Conservation (phyloP, 2,888 invertebrate genomes). For the Drosophila setosimentum region DNA sequence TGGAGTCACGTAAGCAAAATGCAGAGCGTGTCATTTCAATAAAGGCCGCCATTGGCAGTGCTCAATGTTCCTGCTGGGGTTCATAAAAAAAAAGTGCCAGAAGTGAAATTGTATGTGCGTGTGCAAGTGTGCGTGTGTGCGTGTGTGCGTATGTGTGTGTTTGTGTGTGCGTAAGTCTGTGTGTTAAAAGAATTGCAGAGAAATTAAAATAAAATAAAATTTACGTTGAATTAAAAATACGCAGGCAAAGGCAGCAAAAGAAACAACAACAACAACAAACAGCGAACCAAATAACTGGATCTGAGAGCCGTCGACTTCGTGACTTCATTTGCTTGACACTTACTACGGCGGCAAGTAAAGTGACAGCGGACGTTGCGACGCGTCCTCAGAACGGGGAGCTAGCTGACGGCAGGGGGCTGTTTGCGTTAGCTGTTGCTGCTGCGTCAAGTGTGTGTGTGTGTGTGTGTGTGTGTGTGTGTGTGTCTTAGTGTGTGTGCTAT, state of each 20-base stretch:
- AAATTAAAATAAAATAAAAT: conserved; percentile 82
- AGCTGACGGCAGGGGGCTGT: conserved; percentile 19
- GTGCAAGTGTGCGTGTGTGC: conserved; percentile 17
- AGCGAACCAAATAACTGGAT: conserved; percentile 51
- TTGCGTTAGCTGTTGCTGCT: conserved; percentile 4
- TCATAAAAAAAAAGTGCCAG: conserved; percentile 48
- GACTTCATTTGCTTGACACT: conserved; percentile 84
- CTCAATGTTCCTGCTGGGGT: conserved; percentile 28
- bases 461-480: conserved; percentile 11
- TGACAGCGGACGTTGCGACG: conserved; percentile 25
- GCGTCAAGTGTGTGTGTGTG: conserved; percentile 62
- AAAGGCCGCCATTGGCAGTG: conserved; percentile 29
- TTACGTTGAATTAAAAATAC: conserved; percentile 80
- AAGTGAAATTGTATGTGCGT: conserved; percentile 18
- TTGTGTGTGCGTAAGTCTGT: conserved; percentile 28
- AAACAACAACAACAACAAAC: conserved; percentile 8
- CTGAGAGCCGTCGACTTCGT: conserved; percentile 73
- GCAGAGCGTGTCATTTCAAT: conserved; percentile 59
- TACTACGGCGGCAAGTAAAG: conserved; percentile 56
- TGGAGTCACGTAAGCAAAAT: conserved; percentile 67
- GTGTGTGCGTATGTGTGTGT: conserved; percentile 21
- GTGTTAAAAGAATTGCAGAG: conserved; percentile 72
- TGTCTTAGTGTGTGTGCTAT: background rate
- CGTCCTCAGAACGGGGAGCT: conserved; percentile 11
- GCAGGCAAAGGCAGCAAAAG: conserved; percentile 37